A percentile compares a stretch with the other conserved stretches of the same genome.
Evolutionary conservation across 2,797 vertebrate species (phyloP).

Genomic region (Mus caroli): DNA sequence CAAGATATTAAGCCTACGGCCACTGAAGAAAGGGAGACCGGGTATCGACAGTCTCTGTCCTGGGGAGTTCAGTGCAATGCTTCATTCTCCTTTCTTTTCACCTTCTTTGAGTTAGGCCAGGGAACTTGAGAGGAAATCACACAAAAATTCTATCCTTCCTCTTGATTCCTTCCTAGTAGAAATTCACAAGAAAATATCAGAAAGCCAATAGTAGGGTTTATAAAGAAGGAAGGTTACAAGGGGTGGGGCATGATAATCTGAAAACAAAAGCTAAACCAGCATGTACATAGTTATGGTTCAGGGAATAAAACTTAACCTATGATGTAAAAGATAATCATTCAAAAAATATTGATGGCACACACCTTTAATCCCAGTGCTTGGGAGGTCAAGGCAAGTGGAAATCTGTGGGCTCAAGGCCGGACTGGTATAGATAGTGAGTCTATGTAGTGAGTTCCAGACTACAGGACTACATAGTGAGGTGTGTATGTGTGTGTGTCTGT

Average conservation of each 20-base stretch:
- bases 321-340: background rate
- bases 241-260: no score
- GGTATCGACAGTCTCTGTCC: background rate
- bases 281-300: background rate
- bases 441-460: background rate
- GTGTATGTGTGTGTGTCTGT: background rate
- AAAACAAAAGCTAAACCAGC: background rate
- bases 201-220: background rate
- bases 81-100: background rate
- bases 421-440: background rate
- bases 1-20: background rate
- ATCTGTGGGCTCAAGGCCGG: background rate
- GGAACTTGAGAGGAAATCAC: background rate
- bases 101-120: background rate
- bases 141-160: background rate
- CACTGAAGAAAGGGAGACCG: background rate
- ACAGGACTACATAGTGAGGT: background rate
- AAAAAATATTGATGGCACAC: background rate
- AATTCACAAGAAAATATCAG: background rate
- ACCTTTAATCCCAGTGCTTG: background rate
- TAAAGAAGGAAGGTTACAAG: background rate
- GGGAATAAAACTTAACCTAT: background rate
- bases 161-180: background rate
- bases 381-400: background rate
- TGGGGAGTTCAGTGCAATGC: background rate